Base-by-base conservation (phyloP, 1,140 invertebrate species). In the Drosophila pectinifera region DNA sequence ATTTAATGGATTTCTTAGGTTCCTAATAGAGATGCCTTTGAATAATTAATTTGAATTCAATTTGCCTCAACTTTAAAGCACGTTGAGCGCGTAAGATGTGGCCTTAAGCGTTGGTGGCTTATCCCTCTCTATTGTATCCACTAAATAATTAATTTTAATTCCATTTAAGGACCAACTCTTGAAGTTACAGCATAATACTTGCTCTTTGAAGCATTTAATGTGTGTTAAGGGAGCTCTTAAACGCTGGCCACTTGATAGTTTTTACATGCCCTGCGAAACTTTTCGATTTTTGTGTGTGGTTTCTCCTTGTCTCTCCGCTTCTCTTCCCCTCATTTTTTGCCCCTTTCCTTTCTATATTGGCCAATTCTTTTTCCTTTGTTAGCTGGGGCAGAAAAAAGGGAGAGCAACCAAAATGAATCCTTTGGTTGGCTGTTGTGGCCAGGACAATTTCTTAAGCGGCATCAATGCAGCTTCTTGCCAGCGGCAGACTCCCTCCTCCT, bases 391-490 rank as follows among this genome's bases (percentile, higher is more conserved):
- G 34, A 43, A 63, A 56, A 26, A 43, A 20, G 8, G 3, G 3
- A 31, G 8, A 31, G 22, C 43, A 16, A 58, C 48, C 51, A 68
- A 73, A 73, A 68, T 56, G 42, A 43, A 45, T 42, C 43, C 54
- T 24, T 42, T 36, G 45, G 58, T 42, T 54, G 45, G 38, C 42
- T 75, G 72, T 75, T 75, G 59, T 75, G 73, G 73, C 53, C 61
- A 64, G 61, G 61, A 75, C 73, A 65, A 75, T 75, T 75, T 75
- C 73, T 75, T 75, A 74, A 75, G 72, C 72, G 56, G 57, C 72
- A 73, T 73, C 68, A 39, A 55, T 68, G 67, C 69, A 51, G 53
- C 61, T 73, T 51, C 67, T 73, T 72, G 67, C 70, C 36, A 54
- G 13, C 36, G 36, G 34, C 41, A 28, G 24, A 28, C 48, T 38